phyloP scores from a whole-genome alignment of 2,113 vertebrate species.

The Hylia prasina region DNA sequence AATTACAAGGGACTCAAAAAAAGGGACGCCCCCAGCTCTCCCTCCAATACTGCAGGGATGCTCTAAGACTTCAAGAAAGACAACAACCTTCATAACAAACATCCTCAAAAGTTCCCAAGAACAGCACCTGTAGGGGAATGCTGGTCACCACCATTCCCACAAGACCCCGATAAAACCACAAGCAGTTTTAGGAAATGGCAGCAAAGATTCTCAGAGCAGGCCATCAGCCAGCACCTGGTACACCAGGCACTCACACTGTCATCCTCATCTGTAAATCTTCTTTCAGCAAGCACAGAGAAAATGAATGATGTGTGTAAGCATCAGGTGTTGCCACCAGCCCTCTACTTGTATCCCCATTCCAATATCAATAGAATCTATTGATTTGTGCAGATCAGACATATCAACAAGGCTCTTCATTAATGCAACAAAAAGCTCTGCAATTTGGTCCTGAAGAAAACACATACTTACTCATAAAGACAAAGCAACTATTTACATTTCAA shows the following conservation, averaged over 20 bases:
- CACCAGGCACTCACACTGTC: neutral
- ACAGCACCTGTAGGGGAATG: neutral
- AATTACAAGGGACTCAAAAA: neutral
- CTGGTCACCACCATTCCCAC: neutral
- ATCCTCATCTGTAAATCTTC: neutral
- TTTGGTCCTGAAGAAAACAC: neutral
- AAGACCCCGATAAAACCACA: neutral
- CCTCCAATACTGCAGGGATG: neutral
- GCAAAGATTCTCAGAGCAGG: neutral
- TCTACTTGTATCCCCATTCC: neutral
- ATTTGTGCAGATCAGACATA: neutral
- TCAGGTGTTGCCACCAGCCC: neutral
- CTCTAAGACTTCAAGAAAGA: neutral
- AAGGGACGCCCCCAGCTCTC: neutral
- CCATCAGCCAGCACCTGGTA: neutral
- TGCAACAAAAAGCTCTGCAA: neutral
- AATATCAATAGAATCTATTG: neutral
- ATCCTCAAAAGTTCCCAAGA: neutral
- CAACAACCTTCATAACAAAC: neutral
- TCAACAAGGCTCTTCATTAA: neutral
- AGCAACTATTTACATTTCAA: neutral
- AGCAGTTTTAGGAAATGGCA: neutral
- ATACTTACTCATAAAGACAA: neutral
- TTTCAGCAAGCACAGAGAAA: neutral
- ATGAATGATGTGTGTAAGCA: neutral